Percentiles rank a stretch among this genome's conserved stretches.
Conservation (phyloP, 2,797 vertebrate genomes). For the Sebastes baramenuke region DNA sequence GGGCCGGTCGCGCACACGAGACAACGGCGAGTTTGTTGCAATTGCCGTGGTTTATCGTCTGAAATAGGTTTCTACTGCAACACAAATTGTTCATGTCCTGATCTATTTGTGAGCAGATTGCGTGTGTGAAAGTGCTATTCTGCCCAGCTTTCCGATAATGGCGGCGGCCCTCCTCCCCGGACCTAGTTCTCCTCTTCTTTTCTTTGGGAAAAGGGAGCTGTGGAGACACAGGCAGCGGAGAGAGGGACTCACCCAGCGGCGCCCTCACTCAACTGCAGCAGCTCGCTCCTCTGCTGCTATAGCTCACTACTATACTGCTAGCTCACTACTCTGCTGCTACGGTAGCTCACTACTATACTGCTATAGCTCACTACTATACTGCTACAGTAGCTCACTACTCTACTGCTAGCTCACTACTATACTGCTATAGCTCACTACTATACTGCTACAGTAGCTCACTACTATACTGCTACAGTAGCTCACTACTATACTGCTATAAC, state of each 20-base stretch:
- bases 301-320: not conserved
- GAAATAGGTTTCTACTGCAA: conserved; percentile 36
- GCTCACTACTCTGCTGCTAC: conserved; percentile 1
- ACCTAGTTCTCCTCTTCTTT: conserved; percentile 83
- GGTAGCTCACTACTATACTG: too few species aligned
- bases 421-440: too few species aligned
- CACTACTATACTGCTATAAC: too few species aligned
- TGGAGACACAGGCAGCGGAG: conserved; percentile 75
- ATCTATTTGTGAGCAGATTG: conserved; percentile 44
- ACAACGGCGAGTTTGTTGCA: conserved; percentile 66
- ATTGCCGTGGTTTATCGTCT: conserved; percentile 47
- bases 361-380: too few species aligned
- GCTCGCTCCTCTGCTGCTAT: conserved; percentile 52
- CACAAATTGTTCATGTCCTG: conserved; percentile 53
- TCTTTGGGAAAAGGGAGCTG: conserved; percentile 82
- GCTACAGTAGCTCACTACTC: too few species aligned
- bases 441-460: too few species aligned
- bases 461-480: too few species aligned
- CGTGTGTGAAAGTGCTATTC: conserved; percentile 75
- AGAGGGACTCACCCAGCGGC: conserved; percentile 88
- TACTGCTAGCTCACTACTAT: too few species aligned
- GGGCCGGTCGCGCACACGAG: conserved; percentile 67
- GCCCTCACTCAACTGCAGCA: conserved; percentile 85
- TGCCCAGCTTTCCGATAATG: conserved; percentile 83
- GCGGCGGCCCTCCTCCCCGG: conserved; percentile 83